These are phyloP conservation scores for Abrostola tripartita DNA, from an alignment of 2,888 invertebrate species.

Conservation along the genomic window DNA sequence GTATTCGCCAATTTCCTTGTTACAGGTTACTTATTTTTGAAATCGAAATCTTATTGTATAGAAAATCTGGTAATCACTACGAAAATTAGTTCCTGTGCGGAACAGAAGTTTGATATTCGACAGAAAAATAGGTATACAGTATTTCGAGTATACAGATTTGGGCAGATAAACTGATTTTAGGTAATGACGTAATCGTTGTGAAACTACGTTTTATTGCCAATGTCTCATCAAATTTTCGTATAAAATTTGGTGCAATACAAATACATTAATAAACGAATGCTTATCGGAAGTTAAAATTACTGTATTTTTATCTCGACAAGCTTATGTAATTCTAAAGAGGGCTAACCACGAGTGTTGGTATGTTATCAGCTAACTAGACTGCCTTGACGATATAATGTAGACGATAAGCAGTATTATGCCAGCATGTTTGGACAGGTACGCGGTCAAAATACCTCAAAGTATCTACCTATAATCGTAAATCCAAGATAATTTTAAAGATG, in stretches of 20 bases:
- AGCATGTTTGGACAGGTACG: no score
- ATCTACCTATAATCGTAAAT: no score
- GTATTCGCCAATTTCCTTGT: conserved; percentile 45
- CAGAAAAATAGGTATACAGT: background rate
- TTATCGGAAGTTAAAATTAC: background rate
- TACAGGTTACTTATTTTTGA: conserved; percentile 25
- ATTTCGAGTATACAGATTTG: no score
- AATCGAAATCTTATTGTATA: conserved; percentile 15
- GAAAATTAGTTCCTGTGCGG: conserved; percentile 39
- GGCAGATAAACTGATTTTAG: conserved; percentile 10
- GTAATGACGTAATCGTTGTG: conserved; percentile 30
- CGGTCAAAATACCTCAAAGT: no score
- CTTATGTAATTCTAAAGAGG: background rate
- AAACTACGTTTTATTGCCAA: conserved; percentile 27
- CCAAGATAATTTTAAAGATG: no score
- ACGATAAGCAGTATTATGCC: no score
- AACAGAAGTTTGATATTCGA: conserved; percentile 12
- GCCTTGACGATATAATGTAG: no score
- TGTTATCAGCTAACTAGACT: background rate
- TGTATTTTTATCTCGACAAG: background rate
- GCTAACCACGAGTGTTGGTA: background rate
- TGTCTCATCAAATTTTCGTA: conserved; percentile 7
- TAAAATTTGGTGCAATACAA: conserved; percentile 21
- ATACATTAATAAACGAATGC: background rate
- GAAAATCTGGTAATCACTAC: conserved; percentile 29